Conservation (phyloP, 2,888 invertebrate genomes). For the Trisateles emortualis region DNA sequence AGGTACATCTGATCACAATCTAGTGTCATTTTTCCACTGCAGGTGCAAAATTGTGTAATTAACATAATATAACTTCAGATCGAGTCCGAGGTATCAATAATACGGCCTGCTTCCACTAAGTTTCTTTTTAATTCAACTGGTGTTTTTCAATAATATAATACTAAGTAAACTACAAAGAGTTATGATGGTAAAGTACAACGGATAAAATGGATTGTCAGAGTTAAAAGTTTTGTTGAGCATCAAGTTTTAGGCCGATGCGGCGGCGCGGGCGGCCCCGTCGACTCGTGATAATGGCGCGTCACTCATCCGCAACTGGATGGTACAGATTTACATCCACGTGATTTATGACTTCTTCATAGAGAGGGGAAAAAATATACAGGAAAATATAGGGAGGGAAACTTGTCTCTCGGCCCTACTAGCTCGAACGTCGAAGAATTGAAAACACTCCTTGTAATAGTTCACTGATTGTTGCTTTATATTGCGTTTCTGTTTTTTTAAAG, state of each 20-base stretch:
- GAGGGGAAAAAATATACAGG: slow-evolving; percentile 80
- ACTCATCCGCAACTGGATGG: slow-evolving; percentile 83
- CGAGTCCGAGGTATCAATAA: background rate
- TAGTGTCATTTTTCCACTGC: too few species aligned
- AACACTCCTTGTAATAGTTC: slow-evolving; percentile 52
- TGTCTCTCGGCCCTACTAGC: slow-evolving; percentile 42
- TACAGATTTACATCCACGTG: slow-evolving; percentile 85
- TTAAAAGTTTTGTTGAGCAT: slow-evolving; percentile 59
- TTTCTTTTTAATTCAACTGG: slow-evolving; percentile 21
- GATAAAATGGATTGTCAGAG: slow-evolving; percentile 58
- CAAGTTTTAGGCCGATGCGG: slow-evolving; percentile 72
- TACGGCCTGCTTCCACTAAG: too few species aligned
- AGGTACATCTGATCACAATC: too few species aligned
- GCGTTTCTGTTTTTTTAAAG: slow-evolving; percentile 3
- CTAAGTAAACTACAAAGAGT: slow-evolving; percentile 39
- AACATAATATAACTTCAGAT: too few species aligned
- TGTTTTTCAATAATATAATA: slow-evolving; percentile 28
- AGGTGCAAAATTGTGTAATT: too few species aligned
- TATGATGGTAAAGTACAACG: slow-evolving; percentile 43
- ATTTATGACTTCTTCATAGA: slow-evolving; percentile 86
- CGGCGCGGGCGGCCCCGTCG: slow-evolving; percentile 53
- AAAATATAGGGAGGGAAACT: slow-evolving; percentile 63
- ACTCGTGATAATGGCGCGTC: slow-evolving; percentile 83
- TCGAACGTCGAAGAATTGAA: slow-evolving; percentile 53
- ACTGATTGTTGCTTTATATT: slow-evolving; percentile 44